Evolutionary conservation across 2,797 vertebrate genomes (phyloP).

Genomic region (Holocentrus rufus): DNA sequence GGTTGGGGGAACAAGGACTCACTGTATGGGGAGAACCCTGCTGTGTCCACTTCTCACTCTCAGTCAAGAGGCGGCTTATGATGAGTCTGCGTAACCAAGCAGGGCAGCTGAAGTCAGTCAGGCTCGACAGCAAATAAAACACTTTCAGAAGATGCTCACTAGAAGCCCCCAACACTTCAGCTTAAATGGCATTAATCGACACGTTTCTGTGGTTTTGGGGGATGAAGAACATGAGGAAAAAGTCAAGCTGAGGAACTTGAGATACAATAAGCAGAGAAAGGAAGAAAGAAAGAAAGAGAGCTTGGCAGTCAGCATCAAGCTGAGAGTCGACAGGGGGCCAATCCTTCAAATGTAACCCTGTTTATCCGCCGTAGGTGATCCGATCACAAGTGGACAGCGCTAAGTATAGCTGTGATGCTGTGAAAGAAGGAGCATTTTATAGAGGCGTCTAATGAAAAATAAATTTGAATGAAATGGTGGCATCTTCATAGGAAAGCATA

Average conservation of each 20-base stretch:
- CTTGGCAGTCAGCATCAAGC: slow-evolving; percentile 74
- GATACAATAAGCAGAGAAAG: slow-evolving; percentile 73
- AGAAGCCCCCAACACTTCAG: neutral
- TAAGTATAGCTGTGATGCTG: too few relatives aligned
- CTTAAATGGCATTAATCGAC: neutral
- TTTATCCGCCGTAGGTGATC: too few relatives aligned
- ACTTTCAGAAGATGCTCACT: neutral
- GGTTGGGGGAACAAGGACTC: slow-evolving; percentile 71
- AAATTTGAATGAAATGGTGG: too few relatives aligned
- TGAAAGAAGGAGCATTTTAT: too few relatives aligned
- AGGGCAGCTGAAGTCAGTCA: neutral
- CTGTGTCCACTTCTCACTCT: slow-evolving; percentile 74
- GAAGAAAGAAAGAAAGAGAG: slow-evolving; percentile 26
- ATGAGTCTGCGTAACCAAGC: slow-evolving; percentile 7
- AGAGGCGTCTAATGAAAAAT: too few relatives aligned
- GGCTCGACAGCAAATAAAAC: neutral
- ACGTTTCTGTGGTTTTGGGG: slow-evolving; percentile 27
- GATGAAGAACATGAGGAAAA: slow-evolving; percentile 27
- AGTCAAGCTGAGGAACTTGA: slow-evolving; percentile 72
- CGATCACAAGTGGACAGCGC: too few relatives aligned
- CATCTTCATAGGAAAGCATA: too few relatives aligned
- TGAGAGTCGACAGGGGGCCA: slow-evolving; percentile 80
- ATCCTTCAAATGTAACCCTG: slow-evolving; percentile 74
- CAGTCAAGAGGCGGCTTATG: slow-evolving; percentile 46
- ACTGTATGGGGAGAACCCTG: slow-evolving; percentile 73